A percentile compares a stretch with the other conserved stretches of the same genome.
These are phyloP conservation scores for Hyalella azteca DNA, from an alignment of 2,888 invertebrate genomes.

Conservation along the genomic window DNA sequence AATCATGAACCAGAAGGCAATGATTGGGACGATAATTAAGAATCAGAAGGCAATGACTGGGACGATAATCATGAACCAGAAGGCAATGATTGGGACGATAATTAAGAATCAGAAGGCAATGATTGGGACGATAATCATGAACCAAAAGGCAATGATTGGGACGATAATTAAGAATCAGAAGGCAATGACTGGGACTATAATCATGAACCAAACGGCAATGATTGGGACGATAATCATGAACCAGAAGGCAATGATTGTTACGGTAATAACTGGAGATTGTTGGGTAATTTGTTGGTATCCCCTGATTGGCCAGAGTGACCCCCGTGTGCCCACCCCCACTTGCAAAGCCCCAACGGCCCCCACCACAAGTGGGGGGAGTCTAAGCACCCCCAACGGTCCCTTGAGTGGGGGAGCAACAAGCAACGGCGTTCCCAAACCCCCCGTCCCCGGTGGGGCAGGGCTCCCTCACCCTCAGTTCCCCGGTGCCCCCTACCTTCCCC, in stretches of 20 bases:
- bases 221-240: not conserved
- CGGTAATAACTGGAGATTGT: not conserved
- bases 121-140: no score
- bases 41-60: no score
- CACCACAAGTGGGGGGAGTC: not conserved
- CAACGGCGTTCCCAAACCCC: constrained; percentile 30
- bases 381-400: constrained; percentile 23
- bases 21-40: no score
- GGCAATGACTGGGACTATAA: not conserved
- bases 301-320: constrained; percentile 55
- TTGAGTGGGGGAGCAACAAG: constrained; percentile 39
- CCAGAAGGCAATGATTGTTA: not conserved
- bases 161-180: no score
- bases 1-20: no score
- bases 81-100: no score
- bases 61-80: no score
- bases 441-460: constrained; percentile 43
- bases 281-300: no score
- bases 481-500: constrained; percentile 38
- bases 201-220: not conserved
- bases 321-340: constrained; percentile 53
- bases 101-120: no score
- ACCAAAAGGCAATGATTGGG: no score
- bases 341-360: constrained; percentile 44
- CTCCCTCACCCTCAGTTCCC: constrained; percentile 43